Evolutionary conservation across 2,113 vertebrate genomes (phyloP).

Genomic region (Lophotis ruficrista): DNA sequence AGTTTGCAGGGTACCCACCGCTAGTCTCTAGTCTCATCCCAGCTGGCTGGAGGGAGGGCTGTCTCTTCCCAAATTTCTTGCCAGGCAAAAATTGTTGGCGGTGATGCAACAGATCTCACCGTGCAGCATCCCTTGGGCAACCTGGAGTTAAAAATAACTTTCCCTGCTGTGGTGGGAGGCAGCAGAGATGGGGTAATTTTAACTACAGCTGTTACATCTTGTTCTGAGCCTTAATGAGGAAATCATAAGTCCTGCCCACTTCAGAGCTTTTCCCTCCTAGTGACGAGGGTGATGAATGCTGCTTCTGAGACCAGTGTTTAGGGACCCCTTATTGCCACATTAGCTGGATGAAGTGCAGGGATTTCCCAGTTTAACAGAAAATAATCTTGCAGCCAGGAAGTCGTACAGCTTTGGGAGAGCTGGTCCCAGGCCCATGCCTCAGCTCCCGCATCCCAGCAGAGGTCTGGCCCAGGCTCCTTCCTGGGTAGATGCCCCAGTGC

Average conservation of each 20-base stretch:
- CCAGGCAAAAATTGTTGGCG: background rate
- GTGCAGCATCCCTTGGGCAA: background rate
- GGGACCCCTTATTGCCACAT: background rate
- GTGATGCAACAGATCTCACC: background rate
- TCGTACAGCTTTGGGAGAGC: background rate
- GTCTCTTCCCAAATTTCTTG: background rate
- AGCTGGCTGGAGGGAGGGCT: background rate
- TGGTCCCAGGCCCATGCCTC: background rate
- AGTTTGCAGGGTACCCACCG: background rate
- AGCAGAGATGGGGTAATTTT: slow-evolving; percentile 34
- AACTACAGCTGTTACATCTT: slow-evolving; percentile 37
- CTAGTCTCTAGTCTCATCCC: background rate
- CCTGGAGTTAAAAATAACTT: slow-evolving; percentile 29
- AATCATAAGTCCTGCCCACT: background rate
- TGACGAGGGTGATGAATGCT: background rate
- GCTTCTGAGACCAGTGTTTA: background rate
- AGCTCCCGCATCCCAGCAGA: background rate
- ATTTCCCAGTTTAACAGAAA: background rate
- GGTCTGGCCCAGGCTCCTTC: background rate
- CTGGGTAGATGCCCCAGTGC: background rate
- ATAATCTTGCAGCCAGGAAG: background rate
- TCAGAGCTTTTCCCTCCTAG: background rate
- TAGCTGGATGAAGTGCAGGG: background rate
- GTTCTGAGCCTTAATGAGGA: background rate
- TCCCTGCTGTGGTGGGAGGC: background rate